phyloP scores from a whole-genome alignment of 2,113 vertebrate species.

The Thoracochromis brauschi region DNA sequence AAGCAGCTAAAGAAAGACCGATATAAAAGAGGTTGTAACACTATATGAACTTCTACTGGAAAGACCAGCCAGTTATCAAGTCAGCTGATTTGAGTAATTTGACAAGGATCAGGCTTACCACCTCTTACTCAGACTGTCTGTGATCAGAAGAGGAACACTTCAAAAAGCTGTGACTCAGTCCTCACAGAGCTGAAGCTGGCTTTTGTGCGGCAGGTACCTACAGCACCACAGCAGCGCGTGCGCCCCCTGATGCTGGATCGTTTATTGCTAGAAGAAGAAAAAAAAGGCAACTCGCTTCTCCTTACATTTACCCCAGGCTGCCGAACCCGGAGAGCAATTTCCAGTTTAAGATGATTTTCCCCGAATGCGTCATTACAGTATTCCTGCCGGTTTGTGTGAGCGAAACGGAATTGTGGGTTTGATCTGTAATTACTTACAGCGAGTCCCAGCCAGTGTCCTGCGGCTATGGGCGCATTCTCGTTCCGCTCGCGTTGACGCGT shows the following conservation, averaged over 20 bases:
- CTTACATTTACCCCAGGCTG: background rate
- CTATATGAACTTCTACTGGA: background rate
- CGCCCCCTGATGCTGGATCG: background rate
- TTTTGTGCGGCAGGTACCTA: background rate
- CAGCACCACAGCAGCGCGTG: background rate
- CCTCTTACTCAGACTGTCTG: background rate
- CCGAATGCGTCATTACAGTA: background rate
- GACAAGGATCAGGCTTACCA: background rate
- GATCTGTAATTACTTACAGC: background rate
- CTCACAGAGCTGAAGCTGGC: background rate
- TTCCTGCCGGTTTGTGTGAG: background rate
- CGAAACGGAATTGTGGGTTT: background rate
- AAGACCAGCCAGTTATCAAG: background rate
- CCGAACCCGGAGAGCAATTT: background rate
- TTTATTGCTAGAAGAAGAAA: background rate
- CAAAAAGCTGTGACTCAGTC: background rate
- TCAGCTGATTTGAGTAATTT: background rate
- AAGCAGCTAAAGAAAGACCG: background rate
- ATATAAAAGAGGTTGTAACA: background rate
- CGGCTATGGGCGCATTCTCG: background rate
- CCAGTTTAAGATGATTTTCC: background rate
- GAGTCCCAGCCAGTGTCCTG: background rate
- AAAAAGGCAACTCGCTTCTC: background rate
- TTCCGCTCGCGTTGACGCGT: background rate
- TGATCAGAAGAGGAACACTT: background rate